Conservation (phyloP, 2,113 vertebrate genomes). For the Lagenorhynchus albirostris region DNA sequence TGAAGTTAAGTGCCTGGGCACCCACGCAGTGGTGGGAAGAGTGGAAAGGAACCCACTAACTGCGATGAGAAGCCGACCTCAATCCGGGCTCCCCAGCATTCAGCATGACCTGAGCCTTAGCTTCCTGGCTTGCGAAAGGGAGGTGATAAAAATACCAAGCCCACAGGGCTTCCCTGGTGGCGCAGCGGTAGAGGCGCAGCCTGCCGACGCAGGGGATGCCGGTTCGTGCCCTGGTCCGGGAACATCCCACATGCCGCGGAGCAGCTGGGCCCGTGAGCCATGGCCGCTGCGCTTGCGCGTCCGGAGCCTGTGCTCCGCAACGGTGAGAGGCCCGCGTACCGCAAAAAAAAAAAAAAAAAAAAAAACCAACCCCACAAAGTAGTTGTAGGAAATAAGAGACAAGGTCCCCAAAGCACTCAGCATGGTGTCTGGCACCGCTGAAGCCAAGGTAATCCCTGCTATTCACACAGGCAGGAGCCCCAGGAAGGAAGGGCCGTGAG, state of each 20-base stretch:
- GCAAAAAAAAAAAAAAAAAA: background rate
- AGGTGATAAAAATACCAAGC: background rate
- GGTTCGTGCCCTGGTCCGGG: too few relatives aligned
- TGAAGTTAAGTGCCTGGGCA: background rate
- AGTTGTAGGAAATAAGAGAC: background rate
- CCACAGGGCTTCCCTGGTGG: background rate
- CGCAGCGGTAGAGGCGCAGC: too few relatives aligned
- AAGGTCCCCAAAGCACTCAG: background rate
- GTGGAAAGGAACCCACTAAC: too few relatives aligned
- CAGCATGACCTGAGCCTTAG: too few relatives aligned
- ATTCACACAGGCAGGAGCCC: background rate
- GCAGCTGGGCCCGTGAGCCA: too few relatives aligned
- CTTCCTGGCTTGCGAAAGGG: background rate
- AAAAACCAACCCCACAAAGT: background rate
- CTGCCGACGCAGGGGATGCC: too few relatives aligned
- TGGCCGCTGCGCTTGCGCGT: too few relatives aligned
- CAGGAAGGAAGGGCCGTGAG: background rate
- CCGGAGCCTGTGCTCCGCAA: too few relatives aligned
- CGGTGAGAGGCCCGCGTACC: too few relatives aligned
- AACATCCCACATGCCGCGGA: too few relatives aligned
- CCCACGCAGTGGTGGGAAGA: rapidly evolving
- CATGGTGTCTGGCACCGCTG: background rate
- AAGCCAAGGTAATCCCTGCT: background rate
- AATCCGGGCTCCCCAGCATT: background rate
- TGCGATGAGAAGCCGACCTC: background rate